phyloP scores from a whole-genome alignment of 2,797 vertebrate species.

The Lepidocolaptes lacrymiger region DNA sequence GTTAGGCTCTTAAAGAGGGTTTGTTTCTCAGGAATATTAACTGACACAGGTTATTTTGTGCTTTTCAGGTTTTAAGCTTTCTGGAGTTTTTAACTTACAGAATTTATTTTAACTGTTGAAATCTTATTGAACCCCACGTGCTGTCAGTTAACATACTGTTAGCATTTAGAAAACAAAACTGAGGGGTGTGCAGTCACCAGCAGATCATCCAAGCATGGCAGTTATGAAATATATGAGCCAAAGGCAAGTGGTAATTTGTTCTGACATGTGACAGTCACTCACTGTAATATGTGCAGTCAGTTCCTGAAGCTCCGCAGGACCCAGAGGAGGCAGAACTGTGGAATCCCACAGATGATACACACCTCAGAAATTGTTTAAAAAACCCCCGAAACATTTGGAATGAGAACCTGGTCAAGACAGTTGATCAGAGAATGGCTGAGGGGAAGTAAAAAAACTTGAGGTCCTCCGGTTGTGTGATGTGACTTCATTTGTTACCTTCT shows the following conservation, averaged over 20 bases:
- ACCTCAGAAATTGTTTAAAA: neutral
- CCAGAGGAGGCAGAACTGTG: neutral
- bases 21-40: neutral
- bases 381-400: neutral
- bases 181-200: neutral
- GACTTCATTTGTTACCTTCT: neutral
- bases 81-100: neutral
- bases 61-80: neutral
- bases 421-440: neutral
- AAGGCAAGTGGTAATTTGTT: conserved; percentile 21
- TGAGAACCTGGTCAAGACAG: neutral
- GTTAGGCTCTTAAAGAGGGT: neutral
- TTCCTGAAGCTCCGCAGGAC: neutral
- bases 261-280: conserved; percentile 32
- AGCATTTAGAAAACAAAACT: conserved; percentile 4
- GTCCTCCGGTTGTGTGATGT: neutral
- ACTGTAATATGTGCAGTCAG: neutral
- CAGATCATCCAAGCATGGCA: neutral
- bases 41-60: neutral
- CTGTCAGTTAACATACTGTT: neutral
- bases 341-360: neutral
- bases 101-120: neutral
- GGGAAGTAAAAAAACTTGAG: neutral
- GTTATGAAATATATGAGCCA: neutral
- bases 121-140: neutral